Percentiles rank a stretch among this genome's conserved stretches.
phyloP scores from a whole-genome alignment of 2,113 vertebrate genomes.

The Bufo gargarizans region DNA sequence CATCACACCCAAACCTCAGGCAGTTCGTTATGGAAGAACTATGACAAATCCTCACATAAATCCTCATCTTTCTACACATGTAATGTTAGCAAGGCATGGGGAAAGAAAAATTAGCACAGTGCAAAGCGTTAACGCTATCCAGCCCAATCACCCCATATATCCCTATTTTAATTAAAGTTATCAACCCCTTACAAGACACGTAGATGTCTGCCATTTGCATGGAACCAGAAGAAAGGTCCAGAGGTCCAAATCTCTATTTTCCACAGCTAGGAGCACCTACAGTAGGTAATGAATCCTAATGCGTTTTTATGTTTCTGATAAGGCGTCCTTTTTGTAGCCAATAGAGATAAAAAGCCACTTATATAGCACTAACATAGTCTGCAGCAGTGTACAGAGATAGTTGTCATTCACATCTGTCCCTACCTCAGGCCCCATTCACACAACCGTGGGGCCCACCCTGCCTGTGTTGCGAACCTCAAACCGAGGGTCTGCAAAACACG shows the following conservation, averaged over 20 bases:
- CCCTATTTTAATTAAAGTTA: not conserved
- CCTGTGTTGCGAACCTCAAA: too few species aligned
- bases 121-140: slow-evolving; percentile 1
- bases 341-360: not conserved
- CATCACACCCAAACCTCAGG: not conserved
- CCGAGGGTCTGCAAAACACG: too few species aligned
- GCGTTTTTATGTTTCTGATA: too few species aligned
- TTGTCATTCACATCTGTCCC: too few species aligned
- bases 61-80: slow-evolving; percentile 14
- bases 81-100: not conserved
- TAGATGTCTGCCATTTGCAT: not conserved
- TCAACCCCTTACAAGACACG: not conserved
- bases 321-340: not conserved
- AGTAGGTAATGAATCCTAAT: too few species aligned
- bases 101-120: not conserved
- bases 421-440: too few species aligned
- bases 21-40: not conserved
- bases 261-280: not conserved
- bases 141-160: not conserved
- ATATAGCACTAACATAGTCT: not conserved
- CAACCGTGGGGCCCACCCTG: too few species aligned
- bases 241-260: not conserved
- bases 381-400: too few species aligned
- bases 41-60: slow-evolving; percentile 17
- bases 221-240: not conserved